These are phyloP conservation scores for Trachelus troglodyta DNA, from an alignment of 2,888 invertebrate genomes.

Conservation along the genomic window DNA sequence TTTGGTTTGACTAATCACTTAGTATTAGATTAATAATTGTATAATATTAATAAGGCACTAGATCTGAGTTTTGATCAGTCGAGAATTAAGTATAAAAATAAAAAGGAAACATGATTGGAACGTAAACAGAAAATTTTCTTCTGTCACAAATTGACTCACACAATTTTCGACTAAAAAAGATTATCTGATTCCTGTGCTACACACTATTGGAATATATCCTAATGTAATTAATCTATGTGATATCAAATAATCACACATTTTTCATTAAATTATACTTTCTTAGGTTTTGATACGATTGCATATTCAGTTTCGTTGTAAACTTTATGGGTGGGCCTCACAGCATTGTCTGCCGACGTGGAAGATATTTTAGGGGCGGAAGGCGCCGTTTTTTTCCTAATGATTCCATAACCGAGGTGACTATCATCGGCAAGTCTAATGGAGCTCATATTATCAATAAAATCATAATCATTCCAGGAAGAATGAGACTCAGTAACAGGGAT, in stretches of 20 bases:
- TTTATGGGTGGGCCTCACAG: constrained; percentile 73
- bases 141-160: not conserved
- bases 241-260: not conserved
- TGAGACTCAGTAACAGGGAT: constrained; percentile 33
- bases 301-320: constrained; percentile 83
- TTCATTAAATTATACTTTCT: constrained; percentile 74
- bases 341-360: constrained; percentile 32
- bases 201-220: not conserved
- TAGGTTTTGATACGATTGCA: constrained; percentile 86
- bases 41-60: constrained; percentile 39
- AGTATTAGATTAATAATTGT: constrained; percentile 16
- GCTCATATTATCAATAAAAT: constrained; percentile 77
- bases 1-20: constrained; percentile 31
- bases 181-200: not conserved
- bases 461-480: constrained; percentile 78
- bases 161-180: constrained; percentile 2
- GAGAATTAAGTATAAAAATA: constrained; percentile 3
- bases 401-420: constrained; percentile 83
- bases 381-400: constrained; percentile 73
- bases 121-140: not conserved
- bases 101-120: not conserved
- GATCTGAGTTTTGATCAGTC: constrained; percentile 43
- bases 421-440: constrained; percentile 82
- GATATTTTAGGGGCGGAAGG: constrained; percentile 63
- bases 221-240: not conserved